These are phyloP conservation scores for Centruroides sculpturatus DNA, from an alignment of 1,140 invertebrate genomes.

Conservation along the genomic window DNA sequence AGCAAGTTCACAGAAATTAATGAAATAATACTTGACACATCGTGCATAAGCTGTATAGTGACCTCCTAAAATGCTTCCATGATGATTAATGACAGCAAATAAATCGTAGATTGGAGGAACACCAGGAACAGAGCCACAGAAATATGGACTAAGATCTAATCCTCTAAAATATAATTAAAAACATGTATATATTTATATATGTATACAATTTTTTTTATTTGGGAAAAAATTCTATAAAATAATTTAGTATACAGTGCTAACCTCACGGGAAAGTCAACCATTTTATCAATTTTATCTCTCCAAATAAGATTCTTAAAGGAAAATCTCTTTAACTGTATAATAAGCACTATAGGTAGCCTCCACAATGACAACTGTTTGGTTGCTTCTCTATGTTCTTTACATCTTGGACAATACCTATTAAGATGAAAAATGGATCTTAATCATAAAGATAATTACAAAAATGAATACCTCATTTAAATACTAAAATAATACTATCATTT, in stretches of 20 bases:
- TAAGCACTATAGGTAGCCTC: constrained; percentile 31
- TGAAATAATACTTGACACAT: constrained; percentile 14
- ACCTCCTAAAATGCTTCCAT: constrained; percentile 36
- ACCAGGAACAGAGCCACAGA: constrained; percentile 17
- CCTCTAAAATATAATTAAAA: constrained; percentile 20
- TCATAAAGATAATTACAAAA: too few species aligned
- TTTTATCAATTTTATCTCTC: constrained; percentile 38
- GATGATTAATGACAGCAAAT: constrained; percentile 40
- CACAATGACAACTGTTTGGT: constrained; percentile 35
- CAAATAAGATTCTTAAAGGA: constrained; percentile 29
- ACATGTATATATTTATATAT: not conserved
- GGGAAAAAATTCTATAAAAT: not conserved
- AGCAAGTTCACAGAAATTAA: too few species aligned
- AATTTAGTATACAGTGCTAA: constrained; percentile 13
- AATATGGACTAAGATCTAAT: constrained; percentile 33
- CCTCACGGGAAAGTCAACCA: constrained; percentile 37
- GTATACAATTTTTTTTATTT: too few species aligned
- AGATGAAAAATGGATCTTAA: not conserved
- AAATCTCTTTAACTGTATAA: constrained; percentile 37
- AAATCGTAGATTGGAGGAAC: constrained; percentile 35
- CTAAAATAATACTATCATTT: too few species aligned
- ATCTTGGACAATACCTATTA: constrained; percentile 23
- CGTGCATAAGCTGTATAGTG: constrained; percentile 39
- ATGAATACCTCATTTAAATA: too few species aligned
- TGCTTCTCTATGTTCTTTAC: constrained; percentile 32